Conservation (phyloP, 2,797 vertebrate species). For the Neosilurus mollespiculum region DNA sequence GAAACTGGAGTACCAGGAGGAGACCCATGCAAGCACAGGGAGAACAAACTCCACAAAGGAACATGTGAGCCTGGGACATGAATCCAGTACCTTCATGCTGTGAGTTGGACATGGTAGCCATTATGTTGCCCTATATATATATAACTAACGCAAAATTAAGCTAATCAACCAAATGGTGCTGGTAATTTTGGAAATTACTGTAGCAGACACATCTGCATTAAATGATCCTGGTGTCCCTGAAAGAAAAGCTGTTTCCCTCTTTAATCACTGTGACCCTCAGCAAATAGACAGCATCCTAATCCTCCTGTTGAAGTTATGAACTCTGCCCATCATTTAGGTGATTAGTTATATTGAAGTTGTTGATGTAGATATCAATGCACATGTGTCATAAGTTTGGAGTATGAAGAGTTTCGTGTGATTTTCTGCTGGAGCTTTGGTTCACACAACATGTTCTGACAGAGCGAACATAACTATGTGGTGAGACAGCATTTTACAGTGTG, state of each 20-base stretch:
- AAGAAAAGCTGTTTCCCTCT: not conserved
- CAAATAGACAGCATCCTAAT: not conserved
- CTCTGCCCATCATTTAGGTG: not conserved
- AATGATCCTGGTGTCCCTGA: not conserved
- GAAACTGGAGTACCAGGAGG: too few relatives aligned
- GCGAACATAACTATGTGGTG: constrained; percentile 44
- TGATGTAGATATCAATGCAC: not conserved
- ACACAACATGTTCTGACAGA: constrained; percentile 49
- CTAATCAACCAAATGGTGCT: not conserved
- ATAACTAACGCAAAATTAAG: too few relatives aligned
- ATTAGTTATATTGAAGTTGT: not conserved
- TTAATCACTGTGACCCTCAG: not conserved
- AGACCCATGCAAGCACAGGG: too few relatives aligned
- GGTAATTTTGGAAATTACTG: not conserved
- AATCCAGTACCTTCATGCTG: too few relatives aligned
- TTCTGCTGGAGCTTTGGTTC: constrained; percentile 27
- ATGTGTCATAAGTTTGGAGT: not conserved
- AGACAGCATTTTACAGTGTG: constrained; percentile 43
- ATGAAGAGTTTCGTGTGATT: constrained; percentile 4
- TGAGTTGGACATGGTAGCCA: too few relatives aligned
- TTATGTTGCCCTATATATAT: too few relatives aligned
- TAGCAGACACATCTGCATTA: not conserved
- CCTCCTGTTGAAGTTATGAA: not conserved
- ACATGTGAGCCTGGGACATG: too few relatives aligned
- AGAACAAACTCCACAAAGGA: too few relatives aligned